Evolutionary conservation across 2,113 vertebrate species (phyloP), one percentile per base, ranked within the genome.

Genomic region (Pavo muticus): DNA sequence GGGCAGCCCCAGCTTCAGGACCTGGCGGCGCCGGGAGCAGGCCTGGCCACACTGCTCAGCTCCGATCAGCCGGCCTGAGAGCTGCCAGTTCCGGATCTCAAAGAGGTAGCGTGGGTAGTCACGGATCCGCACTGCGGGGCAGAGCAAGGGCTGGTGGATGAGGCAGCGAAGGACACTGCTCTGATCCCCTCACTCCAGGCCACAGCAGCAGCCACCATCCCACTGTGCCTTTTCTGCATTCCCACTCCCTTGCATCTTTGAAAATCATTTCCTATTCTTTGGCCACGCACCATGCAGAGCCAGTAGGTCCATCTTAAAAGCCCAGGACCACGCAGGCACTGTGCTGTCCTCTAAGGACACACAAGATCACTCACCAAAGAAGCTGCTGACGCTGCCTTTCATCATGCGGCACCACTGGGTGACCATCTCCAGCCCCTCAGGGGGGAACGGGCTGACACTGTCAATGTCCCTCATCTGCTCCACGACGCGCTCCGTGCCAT

Each of bases 71-170:
- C 98, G 98, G 21, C 99, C 99, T 0, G 97, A 98, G 67, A 99
- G 98, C 59, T 98, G 96, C 99, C 99, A 99, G 60, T 99, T 99
- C 54, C 98, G 98, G 92, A 99, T 99, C 97, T 99, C 99, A 96
- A 99, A 99, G 86, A 99, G 97, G 97, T 99, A 99, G 20, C 99
- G 98, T 10, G 99, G 99, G 83, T 99, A 99, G 84, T 99, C 99
- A 6, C 99, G 98, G 95, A 99, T 99, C 79, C 99, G 98, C 91
- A 98, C 98, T 98, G 91, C 3, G 0, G 75, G 35, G 79, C 2
- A 35, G 27, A 78, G 42, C 17, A 18, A 37, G 20, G 19, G 72
- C 83, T 94, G 74, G 63, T 59, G 39, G 56, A 42, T 2, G 21
- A 47, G 56, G 69, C 75, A 82, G 44, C 21, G 4, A 27, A 71